Evolutionary conservation across 2,888 invertebrate species (phyloP).

Genomic region (Agrilus biguttatus): DNA sequence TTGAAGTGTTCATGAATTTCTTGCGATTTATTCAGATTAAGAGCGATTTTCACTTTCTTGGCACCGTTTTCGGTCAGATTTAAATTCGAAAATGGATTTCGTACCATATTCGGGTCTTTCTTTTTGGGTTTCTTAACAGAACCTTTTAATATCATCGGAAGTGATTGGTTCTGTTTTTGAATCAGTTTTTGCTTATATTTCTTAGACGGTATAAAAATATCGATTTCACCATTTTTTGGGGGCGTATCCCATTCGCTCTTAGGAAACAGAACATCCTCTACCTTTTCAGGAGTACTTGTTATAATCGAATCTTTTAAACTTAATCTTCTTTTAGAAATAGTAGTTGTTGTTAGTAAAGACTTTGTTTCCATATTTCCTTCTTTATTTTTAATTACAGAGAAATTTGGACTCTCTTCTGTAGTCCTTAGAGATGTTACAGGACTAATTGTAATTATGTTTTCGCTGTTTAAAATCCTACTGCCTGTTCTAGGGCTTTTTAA

Average conservation of each 20-base stretch:
- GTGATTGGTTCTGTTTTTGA: not conserved
- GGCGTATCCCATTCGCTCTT: slow-evolving; percentile 30
- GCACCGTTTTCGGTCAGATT: slow-evolving; percentile 17
- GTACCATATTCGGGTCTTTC: slow-evolving; percentile 13
- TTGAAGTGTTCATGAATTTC: slow-evolving; percentile 58
- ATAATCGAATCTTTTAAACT: not conserved
- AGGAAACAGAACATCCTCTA: slow-evolving; percentile 9
- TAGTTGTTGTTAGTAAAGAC: no score
- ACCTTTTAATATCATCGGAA: not conserved
- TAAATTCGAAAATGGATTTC: slow-evolving; percentile 16
- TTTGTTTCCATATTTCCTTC: no score
- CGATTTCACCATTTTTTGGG: slow-evolving; percentile 30
- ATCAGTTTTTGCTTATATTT: slow-evolving; percentile 13
- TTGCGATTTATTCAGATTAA: slow-evolving; percentile 56
- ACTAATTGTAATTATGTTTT: no score
- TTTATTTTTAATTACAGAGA: no score
- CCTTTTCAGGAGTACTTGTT: slow-evolving; percentile 1
- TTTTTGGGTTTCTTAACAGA: no score
- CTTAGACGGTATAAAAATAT: slow-evolving; percentile 21
- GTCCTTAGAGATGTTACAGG: no score
- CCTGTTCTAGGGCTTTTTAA: no score
- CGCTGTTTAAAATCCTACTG: no score
- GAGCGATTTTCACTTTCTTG: slow-evolving; percentile 60
- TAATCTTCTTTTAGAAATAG: no score
- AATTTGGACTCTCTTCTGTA: no score